Percentiles rank a stretch among this genome's conserved stretches.
phyloP scores from a whole-genome alignment of 2,888 invertebrate species.

The Trichopoda pennipes region DNA sequence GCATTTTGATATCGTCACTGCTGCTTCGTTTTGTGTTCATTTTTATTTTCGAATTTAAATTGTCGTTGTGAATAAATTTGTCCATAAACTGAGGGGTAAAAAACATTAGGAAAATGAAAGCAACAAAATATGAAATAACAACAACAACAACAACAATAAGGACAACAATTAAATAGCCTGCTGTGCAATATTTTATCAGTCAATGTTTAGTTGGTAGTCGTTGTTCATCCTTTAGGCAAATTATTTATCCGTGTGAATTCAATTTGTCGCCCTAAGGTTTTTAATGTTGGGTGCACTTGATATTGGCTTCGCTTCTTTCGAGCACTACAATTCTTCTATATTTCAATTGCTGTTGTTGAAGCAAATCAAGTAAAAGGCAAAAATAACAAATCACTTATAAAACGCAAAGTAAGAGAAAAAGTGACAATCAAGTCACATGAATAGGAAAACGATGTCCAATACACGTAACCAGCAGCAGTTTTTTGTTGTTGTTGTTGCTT shows the following conservation, averaged over 20 bases:
- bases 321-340: conserved; percentile 31
- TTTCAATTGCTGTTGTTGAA: conserved; percentile 50
- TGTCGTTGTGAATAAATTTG: conserved; percentile 40
- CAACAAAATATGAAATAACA: conserved; percentile 8
- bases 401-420: conserved; percentile 12
- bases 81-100: not conserved
- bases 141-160: conserved; percentile 34
- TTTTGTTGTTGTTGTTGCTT: not conserved
- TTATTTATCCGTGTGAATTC: conserved; percentile 69
- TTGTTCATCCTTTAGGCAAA: conserved; percentile 64
- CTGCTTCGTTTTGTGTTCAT: conserved; percentile 3
- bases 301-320: too few species aligned
- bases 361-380: conserved; percentile 32
- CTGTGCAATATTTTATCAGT: conserved; percentile 65
- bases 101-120: not conserved
- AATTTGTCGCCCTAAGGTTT: conserved; percentile 68
- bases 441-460: conserved; percentile 27
- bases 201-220: conserved; percentile 48
- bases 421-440: conserved; percentile 27
- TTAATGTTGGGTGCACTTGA: conserved; percentile 66
- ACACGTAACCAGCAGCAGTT: not conserved
- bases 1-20: conserved; percentile 61
- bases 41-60: conserved; percentile 64
- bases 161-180: conserved; percentile 56
- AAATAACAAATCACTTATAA: conserved; percentile 15